Evolutionary conservation across 2,113 vertebrate species (phyloP), one percentile per base, ranked within the genome.

Genomic region (Pipa parva): DNA sequence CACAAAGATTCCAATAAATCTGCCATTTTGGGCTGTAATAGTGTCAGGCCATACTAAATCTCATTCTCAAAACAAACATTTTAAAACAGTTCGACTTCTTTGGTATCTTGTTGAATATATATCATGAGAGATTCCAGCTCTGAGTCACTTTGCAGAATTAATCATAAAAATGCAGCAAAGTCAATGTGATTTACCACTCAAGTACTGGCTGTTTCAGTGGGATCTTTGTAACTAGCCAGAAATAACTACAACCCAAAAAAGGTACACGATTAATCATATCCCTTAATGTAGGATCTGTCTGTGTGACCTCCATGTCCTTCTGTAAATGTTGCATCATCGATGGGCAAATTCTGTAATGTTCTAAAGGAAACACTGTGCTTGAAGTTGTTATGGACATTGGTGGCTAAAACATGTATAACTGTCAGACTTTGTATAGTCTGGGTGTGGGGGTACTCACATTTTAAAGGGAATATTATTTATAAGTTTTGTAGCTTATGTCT

Each of bases 1-100:
- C 63, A 57, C 63, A 57, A 56, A 46, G 36, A 65, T 56, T 65
- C n/a, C 20, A 65, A 65, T 65, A 65, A 65, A 56, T 56, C 63
- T 56, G 51, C 24, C 63, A 65, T 51, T 56, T 39, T 29, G 51
- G 37, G 36, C 63, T 65, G 37, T 65, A 65, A 65, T 56, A 27
- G 52, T 56, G 63, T 56, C 51, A 54, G 24, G 51, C 27, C 36
- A 45, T 56, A 65, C 51, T 56, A 65, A 56, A 65, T 65, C 63
- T 56, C 26, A 56, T 25, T 65, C 22, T 55, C 37, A 55, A 45
- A 56, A 56, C 63, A 65, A 56, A 56, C 51, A 65, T 65, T 65
- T 27, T 65, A 29, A 45, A 55, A 56, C 63, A 46, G 51, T 46
- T 56, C 51, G 39, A 56, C 39, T 55, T 57, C 50, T 65, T 52